These are phyloP conservation scores for Flexamia atlantica DNA, from an alignment of 2,888 invertebrate genomes.

Conservation along the genomic window DNA sequence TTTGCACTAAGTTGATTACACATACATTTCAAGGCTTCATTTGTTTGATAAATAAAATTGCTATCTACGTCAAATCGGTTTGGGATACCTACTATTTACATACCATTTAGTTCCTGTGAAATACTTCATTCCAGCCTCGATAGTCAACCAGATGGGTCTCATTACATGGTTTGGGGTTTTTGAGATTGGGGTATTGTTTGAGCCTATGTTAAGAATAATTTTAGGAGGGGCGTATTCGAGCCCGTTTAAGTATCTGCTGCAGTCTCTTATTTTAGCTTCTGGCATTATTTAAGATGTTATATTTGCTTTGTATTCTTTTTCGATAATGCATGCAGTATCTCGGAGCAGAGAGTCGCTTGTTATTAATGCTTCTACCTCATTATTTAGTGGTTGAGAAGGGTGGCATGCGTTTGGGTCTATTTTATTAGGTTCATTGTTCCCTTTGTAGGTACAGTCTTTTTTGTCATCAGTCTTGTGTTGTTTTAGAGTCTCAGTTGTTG, in stretches of 20 bases:
- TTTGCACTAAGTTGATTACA: neutral
- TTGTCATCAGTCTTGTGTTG: neutral
- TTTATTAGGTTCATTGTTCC: neutral
- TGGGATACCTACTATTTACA: neutral
- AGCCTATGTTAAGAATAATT: slow-evolving; percentile 1
- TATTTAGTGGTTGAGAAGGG: neutral
- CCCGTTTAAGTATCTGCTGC: neutral
- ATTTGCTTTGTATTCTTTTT: neutral
- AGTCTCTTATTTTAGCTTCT: neutral
- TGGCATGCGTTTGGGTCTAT: neutral
- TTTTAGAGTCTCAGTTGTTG: neutral
- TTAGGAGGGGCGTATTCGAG: neutral
- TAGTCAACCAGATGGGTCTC: slow-evolving; percentile 4
- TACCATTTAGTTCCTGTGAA: neutral
- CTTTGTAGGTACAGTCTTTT: neutral
- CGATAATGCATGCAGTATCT: neutral
- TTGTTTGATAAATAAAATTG: neutral
- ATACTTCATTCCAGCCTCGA: neutral
- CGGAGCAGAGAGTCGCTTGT: neutral
- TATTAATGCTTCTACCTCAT: neutral
- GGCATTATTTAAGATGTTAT: neutral
- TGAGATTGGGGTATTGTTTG: neutral
- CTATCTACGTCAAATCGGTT: neutral
- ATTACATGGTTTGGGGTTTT: slow-evolving; percentile 8
- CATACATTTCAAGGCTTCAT: slow-evolving; percentile 4